A percentile compares a stretch with the other conserved stretches of the same genome.
Conservation (phyloP, 92 coral and sea anemone genomes). For the Montipora capitata region DNA sequence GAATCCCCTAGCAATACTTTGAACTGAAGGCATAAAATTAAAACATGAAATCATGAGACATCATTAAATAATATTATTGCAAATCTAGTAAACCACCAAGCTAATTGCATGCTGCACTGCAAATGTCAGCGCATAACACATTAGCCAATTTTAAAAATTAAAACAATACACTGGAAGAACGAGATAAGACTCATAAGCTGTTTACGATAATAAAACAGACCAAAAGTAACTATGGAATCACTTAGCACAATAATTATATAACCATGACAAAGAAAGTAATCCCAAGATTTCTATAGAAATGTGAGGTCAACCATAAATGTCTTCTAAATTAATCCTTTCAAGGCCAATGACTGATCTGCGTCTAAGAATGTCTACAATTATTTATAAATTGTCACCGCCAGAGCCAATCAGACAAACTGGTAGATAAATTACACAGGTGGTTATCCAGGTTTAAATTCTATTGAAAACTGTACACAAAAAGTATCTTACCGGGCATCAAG, state of each 20-base stretch:
- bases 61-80: too few relatives aligned
- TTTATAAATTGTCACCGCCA: constrained; percentile 85
- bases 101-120: too few relatives aligned
- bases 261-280: constrained; percentile 43
- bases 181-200: not conserved
- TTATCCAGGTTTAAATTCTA: constrained; percentile 80
- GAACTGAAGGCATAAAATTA: too few relatives aligned
- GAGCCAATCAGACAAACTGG: constrained; percentile 81
- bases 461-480: constrained; percentile 70
- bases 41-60: too few relatives aligned
- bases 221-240: constrained; percentile 1
- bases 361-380: constrained; percentile 79
- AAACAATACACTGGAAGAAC: not conserved
- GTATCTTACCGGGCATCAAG: constrained; percentile 34
- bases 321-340: constrained; percentile 59
- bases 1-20: too few relatives aligned
- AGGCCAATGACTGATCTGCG: constrained; percentile 76
- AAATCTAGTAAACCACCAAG: too few relatives aligned
- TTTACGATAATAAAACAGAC: constrained; percentile 1
- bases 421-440: constrained; percentile 83
- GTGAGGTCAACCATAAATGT: constrained; percentile 73
- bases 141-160: too few relatives aligned
- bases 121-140: too few relatives aligned
- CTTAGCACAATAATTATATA: not conserved
- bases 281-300: constrained; percentile 29